Percentiles rank a stretch among this genome's conserved stretches.
These are phyloP conservation scores for Lydus trimaculatus DNA, from an alignment of 2,888 invertebrate genomes.

Conservation along the genomic window DNA sequence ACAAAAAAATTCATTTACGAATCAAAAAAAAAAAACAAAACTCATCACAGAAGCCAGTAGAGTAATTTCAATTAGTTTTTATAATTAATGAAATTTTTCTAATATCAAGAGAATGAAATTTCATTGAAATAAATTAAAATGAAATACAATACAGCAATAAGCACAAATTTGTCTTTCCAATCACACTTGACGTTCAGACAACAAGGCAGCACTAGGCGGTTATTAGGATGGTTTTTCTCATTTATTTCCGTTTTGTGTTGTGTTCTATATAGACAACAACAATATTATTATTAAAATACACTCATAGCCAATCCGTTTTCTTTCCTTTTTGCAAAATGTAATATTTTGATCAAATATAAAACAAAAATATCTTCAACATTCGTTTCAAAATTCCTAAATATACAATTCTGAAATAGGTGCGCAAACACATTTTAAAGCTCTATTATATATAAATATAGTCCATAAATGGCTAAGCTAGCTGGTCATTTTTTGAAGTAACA, in stretches of 20 bases:
- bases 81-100: conserved; percentile 25
- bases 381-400: conserved; percentile 39
- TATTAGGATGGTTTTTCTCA: conserved; percentile 33
- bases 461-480: conserved; percentile 56
- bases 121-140: conserved; percentile 27
- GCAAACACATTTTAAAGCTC: conserved; percentile 44
- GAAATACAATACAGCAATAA: conserved; percentile 49
- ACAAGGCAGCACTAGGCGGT: conserved; percentile 50
- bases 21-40: conserved; percentile 38
- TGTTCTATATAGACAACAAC: conserved; percentile 17
- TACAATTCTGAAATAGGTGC: conserved; percentile 38
- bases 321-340: conserved; percentile 4
- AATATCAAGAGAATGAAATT: conserved; percentile 8
- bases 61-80: conserved; percentile 42
- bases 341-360: no score
- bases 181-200: conserved; percentile 46
- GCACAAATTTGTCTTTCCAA: conserved; percentile 47
- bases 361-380: conserved; percentile 32
- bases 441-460: conserved; percentile 38
- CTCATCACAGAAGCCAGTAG: conserved; percentile 60
- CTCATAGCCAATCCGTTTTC: conserved; percentile 22
- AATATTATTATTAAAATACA: conserved; percentile 30
- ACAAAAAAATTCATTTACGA: background rate
- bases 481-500: conserved; percentile 48
- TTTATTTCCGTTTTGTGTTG: no score